Percentiles rank a stretch among this genome's conserved stretches.
phyloP scores from a whole-genome alignment of 1,140 invertebrate species.

The Eciton burchellii region DNA sequence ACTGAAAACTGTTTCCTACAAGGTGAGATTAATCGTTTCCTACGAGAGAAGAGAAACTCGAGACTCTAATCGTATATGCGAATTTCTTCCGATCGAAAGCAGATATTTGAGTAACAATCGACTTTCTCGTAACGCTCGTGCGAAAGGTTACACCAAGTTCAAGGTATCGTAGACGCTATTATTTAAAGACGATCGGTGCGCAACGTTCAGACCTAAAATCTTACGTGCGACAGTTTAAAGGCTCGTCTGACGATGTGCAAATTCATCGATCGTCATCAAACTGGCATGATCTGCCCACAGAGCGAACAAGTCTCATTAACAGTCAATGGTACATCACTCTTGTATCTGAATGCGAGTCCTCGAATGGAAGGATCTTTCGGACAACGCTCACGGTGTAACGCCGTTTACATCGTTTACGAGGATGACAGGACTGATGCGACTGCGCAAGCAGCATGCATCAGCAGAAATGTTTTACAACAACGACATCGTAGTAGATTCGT shows the following conservation, averaged over 20 bases:
- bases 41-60: not conserved
- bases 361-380: conserved; percentile 4
- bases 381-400: not conserved
- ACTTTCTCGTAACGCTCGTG: no score
- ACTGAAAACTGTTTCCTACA: not conserved
- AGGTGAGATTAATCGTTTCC: not conserved
- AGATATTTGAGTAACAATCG: not conserved
- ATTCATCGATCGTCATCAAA: not conserved
- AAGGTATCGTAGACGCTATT: conserved; percentile 26
- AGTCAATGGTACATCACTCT: not conserved
- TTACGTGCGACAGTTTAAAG: not conserved
- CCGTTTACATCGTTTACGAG: not conserved
- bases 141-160: conserved; percentile 33
- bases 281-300: not conserved
- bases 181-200: conserved; percentile 28
- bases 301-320: conserved; percentile 14
- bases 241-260: not conserved
- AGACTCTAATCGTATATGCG: not conserved
- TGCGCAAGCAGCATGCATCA: conserved; percentile 8
- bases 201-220: conserved; percentile 3
- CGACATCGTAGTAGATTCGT: not conserved
- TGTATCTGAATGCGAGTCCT: not conserved
- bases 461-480: not conserved
- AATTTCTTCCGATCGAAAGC: not conserved
- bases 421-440: not conserved